These are phyloP conservation scores for Protonemura montana DNA, from an alignment of 2,888 invertebrate genomes.

Conservation along the genomic window DNA sequence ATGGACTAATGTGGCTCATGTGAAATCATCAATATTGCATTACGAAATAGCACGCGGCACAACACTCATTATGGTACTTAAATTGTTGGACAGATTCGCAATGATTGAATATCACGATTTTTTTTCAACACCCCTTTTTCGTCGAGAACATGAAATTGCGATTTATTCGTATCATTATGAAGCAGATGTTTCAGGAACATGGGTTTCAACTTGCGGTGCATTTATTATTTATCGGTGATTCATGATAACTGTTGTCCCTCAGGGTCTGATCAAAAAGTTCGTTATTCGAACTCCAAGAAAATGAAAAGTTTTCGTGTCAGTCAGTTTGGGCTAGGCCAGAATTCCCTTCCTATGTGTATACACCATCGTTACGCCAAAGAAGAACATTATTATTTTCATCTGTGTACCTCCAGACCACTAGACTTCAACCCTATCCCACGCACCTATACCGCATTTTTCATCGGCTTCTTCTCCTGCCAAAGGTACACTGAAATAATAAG, in stretches of 20 bases:
- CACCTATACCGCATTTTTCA: not conserved
- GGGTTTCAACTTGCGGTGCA: not conserved
- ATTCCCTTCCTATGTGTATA: not conserved
- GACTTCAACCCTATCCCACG: not conserved
- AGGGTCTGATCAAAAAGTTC: not conserved
- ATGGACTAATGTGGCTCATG: constrained; percentile 43
- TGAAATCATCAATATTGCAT: constrained; percentile 48
- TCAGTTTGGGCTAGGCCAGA: not conserved
- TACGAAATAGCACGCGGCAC: constrained; percentile 28
- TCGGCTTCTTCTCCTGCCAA: not conserved
- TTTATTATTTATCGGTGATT: not conserved
- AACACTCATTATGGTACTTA: constrained; percentile 29
- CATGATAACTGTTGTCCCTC: not conserved
- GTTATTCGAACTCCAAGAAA: not conserved
- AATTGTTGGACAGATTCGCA: constrained; percentile 22
- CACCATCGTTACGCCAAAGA: not conserved
- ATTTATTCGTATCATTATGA: not conserved
- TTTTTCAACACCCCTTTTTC: constrained; percentile 5
- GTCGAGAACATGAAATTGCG: not conserved
- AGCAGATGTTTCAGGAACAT: not conserved
- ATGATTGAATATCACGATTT: constrained; percentile 36
- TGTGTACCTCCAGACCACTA: not conserved
- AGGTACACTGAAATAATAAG: not conserved
- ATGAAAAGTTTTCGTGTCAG: not conserved
- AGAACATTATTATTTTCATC: not conserved